Evolutionary conservation across 2,113 vertebrate species (phyloP), one percentile per base, ranked within the genome.

Genomic region (Crotalus viridis): DNA sequence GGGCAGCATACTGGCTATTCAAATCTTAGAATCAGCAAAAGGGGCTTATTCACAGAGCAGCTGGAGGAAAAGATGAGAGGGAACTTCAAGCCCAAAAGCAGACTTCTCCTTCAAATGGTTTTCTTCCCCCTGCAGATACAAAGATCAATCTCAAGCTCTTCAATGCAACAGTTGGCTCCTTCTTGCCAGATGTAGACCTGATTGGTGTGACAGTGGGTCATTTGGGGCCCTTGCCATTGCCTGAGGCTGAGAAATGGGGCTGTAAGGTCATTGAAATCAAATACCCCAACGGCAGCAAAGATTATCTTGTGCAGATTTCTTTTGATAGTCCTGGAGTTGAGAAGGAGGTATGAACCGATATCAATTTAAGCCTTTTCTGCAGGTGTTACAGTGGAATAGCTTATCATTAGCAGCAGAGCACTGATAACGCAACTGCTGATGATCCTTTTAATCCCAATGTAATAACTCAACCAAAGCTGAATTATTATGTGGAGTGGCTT

Each of bases 111-210:
- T 85, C 0, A 1, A 59, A 69, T 57, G 61, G 59, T 2, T 64
- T n/a, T 15, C 61, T 0, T 86, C 92, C 54, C 96, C 97, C 97
- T 1, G 97, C 97, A 17, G 95, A 97, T 90, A 89, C 96, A 0
- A 92, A 93, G 13, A 87, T 90, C 0, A 69, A 57, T 21, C 89
- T 93, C 43, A 81, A n/a, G 22, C 10, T 97, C 43, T 98, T 98
- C 93, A 98, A 97, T 88, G 86, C 97, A 9, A 89, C 95, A 1
- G 69, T 98, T 4, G 98, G 98, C 74, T 95, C 90, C 0, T 98
- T 98, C 51, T 94, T 97, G 0, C 87, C 94, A 43, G 98, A 98
- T 57, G 97, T 98, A 88, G 94, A 90, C 6, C 96, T 98, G 24
- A 21, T 97, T n/a, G 98, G 97, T 64, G 69, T 99, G 24, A 97